Conservation (phyloP, 2,113 vertebrate genomes). For the Phocoena sinus region DNA sequence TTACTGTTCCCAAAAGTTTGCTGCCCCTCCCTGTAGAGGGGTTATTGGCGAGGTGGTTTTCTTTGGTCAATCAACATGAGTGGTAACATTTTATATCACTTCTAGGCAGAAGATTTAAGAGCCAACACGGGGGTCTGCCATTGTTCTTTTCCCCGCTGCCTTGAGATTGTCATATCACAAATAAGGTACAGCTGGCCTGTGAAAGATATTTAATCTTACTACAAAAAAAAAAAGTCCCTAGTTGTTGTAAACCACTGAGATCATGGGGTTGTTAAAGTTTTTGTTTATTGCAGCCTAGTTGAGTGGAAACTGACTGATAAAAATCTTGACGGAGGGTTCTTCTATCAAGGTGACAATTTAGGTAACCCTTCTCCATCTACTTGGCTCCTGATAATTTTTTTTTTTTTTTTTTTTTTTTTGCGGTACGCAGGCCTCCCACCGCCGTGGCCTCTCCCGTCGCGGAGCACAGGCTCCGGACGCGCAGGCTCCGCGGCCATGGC, state of each 20-base stretch:
- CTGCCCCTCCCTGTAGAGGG: not conserved
- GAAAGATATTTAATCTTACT: not conserved
- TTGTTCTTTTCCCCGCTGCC: not conserved
- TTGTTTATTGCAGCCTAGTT: too few relatives aligned
- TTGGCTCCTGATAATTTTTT: not conserved
- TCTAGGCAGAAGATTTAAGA: not conserved
- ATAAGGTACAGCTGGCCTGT: not conserved
- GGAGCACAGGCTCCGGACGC: too few relatives aligned
- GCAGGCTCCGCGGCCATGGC: too few relatives aligned
- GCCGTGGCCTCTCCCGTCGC: too few relatives aligned
- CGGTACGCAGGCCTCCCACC: too few relatives aligned
- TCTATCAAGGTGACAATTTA: not conserved
- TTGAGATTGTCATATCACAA: not conserved
- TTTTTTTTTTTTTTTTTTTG: too few relatives aligned
- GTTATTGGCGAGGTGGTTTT: not conserved
- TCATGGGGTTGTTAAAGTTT: not conserved
- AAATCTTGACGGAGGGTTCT: not conserved
- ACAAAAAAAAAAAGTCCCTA: not conserved
- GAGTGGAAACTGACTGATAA: not conserved
- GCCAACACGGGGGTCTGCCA: accelerated
- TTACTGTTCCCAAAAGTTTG: not conserved
- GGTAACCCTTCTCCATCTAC: too few relatives aligned
- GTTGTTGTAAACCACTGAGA: not conserved
- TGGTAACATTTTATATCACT: not conserved
- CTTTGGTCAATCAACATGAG: accelerated